These are phyloP conservation scores for Cariama cristata DNA, from an alignment of 2,113 vertebrate species.

Conservation along the genomic window DNA sequence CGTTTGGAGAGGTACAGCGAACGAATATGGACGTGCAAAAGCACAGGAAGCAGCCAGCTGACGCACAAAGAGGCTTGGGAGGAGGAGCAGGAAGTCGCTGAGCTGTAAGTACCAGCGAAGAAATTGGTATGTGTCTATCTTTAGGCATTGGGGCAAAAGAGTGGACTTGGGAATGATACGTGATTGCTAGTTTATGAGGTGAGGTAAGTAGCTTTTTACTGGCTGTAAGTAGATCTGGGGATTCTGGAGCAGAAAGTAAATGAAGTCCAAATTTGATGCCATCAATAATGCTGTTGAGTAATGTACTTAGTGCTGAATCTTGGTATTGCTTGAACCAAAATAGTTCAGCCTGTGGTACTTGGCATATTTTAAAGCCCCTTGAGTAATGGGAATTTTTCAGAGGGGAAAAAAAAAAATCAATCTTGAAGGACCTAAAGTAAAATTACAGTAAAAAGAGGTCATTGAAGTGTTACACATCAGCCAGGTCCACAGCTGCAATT, in stretches of 20 bases:
- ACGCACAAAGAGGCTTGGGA: constrained; percentile 99
- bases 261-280: neutral
- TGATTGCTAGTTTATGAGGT: neutral
- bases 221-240: neutral
- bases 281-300: neutral
- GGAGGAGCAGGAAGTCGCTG: constrained; percentile 97
- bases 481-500: neutral
- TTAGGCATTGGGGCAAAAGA: neutral
- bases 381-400: neutral
- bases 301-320: neutral
- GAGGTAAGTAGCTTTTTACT: neutral
- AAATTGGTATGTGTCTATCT: neutral
- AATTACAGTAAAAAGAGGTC: neutral
- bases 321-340: neutral
- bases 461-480: neutral
- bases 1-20: constrained; percentile 89
- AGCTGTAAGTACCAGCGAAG: constrained; percentile 87
- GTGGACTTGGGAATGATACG: neutral
- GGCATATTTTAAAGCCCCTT: neutral
- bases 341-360: neutral
- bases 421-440: neutral
- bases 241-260: neutral
- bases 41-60: constrained; percentile 95
- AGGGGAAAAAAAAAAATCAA: neutral
- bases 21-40: constrained; percentile 97